Conservation (phyloP, 2,113 vertebrate species). For the Peromyscus leucopus region DNA sequence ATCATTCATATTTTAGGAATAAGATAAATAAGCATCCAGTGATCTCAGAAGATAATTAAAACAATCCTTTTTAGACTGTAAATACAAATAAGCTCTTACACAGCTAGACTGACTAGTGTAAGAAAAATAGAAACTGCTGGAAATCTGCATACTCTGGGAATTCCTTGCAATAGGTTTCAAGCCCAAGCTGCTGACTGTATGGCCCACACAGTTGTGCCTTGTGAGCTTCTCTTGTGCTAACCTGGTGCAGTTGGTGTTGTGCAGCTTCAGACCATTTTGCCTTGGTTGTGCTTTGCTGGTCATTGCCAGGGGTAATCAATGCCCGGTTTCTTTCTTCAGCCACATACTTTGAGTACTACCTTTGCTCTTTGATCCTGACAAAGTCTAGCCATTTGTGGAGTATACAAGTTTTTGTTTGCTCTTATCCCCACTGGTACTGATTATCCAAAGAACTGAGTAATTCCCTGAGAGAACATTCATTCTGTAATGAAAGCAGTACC, state of each 20-base stretch:
- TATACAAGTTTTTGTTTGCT: neutral
- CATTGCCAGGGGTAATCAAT: neutral
- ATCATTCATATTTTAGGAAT: neutral
- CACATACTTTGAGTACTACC: too few species aligned
- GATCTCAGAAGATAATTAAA: constrained; percentile 48
- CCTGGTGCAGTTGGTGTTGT: neutral
- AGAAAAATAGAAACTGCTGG: constrained; percentile 24
- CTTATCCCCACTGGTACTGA: constrained; percentile 30
- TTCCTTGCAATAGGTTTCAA: constrained; percentile 6
- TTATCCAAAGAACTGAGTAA: neutral
- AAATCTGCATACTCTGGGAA: neutral
- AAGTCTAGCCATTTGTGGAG: neutral
- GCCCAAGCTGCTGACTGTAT: neutral
- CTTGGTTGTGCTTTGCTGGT: neutral
- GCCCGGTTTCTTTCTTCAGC: neutral
- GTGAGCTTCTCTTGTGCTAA: neutral
- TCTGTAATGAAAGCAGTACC: constrained; percentile 10
- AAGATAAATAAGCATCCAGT: neutral
- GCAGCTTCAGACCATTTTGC: neutral
- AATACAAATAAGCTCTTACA: neutral
- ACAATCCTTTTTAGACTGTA: constrained; percentile 14
- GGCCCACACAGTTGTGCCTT: neutral
- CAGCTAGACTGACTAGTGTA: neutral
- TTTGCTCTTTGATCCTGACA: neutral
- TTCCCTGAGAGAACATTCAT: constrained; percentile 14